Percentiles rank a stretch among this genome's conserved stretches.
Conservation (phyloP, 2,113 vertebrate species). For the Bettongia penicillata region DNA sequence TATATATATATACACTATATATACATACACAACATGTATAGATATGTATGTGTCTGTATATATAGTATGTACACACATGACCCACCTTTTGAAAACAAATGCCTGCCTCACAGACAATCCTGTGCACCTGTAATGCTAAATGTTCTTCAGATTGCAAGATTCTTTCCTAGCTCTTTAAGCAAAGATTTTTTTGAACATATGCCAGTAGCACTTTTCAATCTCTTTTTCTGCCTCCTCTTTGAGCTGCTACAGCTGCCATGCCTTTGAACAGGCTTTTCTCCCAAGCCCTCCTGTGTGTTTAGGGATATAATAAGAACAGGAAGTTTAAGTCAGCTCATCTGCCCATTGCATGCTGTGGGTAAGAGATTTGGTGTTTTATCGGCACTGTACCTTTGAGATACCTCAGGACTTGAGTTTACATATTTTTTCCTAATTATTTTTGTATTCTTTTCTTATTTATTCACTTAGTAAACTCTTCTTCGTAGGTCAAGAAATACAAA, state of each 20-base stretch:
- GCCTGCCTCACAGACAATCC: slow-evolving; percentile 57
- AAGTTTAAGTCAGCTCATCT: slow-evolving; percentile 62
- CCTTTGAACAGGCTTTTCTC: slow-evolving; percentile 76
- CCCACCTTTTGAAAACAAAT: slow-evolving; percentile 55
- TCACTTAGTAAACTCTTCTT: slow-evolving; percentile 71
- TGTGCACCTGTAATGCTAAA: slow-evolving; percentile 43
- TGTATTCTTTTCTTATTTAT: slow-evolving; percentile 82
- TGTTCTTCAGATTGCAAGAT: slow-evolving; percentile 47
- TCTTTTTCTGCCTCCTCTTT: slow-evolving; percentile 73
- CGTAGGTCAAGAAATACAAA: slow-evolving; percentile 56
- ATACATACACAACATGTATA: background rate
- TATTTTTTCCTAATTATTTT: slow-evolving; percentile 73
- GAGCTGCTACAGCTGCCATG: slow-evolving; percentile 66
- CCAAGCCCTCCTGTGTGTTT: slow-evolving; percentile 63
- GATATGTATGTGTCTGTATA: background rate
- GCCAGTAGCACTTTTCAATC: slow-evolving; percentile 72
- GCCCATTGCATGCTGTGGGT: slow-evolving; percentile 56
- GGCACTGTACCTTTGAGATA: slow-evolving; percentile 83
- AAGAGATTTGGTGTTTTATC: slow-evolving; percentile 57
- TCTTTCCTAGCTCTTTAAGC: slow-evolving; percentile 42
- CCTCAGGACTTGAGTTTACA: slow-evolving; percentile 85
- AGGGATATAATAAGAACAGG: slow-evolving; percentile 53
- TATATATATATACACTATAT: background rate
- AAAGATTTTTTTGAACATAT: slow-evolving; percentile 54
- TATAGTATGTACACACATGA: background rate